Percentiles rank a stretch among this genome's conserved stretches.
phyloP scores from a whole-genome alignment of 2,888 invertebrate species.

The Eupithecia centaureata region DNA sequence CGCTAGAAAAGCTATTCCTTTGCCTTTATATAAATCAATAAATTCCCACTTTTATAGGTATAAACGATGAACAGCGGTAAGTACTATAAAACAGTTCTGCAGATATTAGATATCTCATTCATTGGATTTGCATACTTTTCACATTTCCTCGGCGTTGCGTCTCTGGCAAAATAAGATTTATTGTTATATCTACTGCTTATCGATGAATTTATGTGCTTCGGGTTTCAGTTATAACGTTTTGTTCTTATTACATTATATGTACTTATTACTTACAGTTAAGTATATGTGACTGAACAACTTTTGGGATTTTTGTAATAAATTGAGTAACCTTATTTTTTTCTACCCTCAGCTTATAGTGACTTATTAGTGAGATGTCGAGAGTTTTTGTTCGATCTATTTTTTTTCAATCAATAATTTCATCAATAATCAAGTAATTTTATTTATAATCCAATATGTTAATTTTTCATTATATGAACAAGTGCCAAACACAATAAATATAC shows the following conservation, averaged over 20 bases:
- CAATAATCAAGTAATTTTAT: background rate
- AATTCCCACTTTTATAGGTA: too few species aligned
- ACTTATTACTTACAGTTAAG: too few species aligned
- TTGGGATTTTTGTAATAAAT: too few species aligned
- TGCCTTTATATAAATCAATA: background rate
- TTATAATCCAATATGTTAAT: background rate
- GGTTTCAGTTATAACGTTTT: slow-evolving; percentile 4
- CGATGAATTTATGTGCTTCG: slow-evolving; percentile 34
- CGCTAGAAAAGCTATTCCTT: background rate
- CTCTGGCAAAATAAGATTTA: slow-evolving; percentile 37
- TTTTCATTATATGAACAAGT: too few species aligned
- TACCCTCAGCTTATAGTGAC: too few species aligned
- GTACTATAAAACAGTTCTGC: slow-evolving; percentile 16
- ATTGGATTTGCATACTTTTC: slow-evolving; percentile 44
- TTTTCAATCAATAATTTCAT: background rate
- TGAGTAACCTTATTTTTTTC: too few species aligned
- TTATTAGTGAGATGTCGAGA: too few species aligned
- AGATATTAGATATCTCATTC: slow-evolving; percentile 30
- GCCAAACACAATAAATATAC: background rate
- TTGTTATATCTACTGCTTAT: slow-evolving; percentile 35
- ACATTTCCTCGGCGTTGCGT: slow-evolving; percentile 38
- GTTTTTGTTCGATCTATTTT: too few species aligned
- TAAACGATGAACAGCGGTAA: background rate
- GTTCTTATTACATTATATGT: background rate
- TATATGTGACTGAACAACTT: too few species aligned